Evolutionary conservation across 2,113 vertebrate species (phyloP), one percentile per base, ranked within the genome.

Genomic region (Labrus mixtus): DNA sequence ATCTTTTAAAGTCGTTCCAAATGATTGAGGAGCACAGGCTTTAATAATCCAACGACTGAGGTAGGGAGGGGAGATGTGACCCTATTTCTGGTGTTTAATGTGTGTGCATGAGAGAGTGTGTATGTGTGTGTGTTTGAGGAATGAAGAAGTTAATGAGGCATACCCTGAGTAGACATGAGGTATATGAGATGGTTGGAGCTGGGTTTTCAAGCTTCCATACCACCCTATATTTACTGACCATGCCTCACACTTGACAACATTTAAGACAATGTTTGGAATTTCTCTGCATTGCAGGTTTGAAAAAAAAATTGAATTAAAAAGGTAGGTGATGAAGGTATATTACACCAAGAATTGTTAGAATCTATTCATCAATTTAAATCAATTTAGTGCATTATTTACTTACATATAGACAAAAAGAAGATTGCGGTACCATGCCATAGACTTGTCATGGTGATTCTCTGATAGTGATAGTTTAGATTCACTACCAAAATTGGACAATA

Each of bases 41-140:
- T 56, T 68, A 68, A 82, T 77, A 73, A 82, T 63, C 68, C 70
- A 71, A 50, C 67, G 55, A 67, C 23, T 60, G 55, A 75, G 51
- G 63, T 58, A 33, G 20, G 41, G 65, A 36, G 41, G 45, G 56
- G 16, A 74, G 58, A 62, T 45, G 50, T 85, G 67, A 67, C 73
- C 60, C 62, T 77, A 68, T 55, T 62, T 74, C 54, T 57, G 58
- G 22, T 25, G 69, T 80, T 55, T 43, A 59, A 37, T 65, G 76
- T 65, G 68, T 51, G 29, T 33, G 29, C 29, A 33, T 33, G 29
- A 46, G 15, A 46, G 45, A 46, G 45, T 17, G 46, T 25, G 20
- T 23, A 39, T 16, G 59, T 6, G 39, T 6, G 43, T 51, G 45
- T 46, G 15, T 19, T 8, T 19, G 60, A 13, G 59, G 45, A 59